Conservation (phyloP, 2,113 vertebrate genomes). For the Hydrochoerus hydrochaeris region DNA sequence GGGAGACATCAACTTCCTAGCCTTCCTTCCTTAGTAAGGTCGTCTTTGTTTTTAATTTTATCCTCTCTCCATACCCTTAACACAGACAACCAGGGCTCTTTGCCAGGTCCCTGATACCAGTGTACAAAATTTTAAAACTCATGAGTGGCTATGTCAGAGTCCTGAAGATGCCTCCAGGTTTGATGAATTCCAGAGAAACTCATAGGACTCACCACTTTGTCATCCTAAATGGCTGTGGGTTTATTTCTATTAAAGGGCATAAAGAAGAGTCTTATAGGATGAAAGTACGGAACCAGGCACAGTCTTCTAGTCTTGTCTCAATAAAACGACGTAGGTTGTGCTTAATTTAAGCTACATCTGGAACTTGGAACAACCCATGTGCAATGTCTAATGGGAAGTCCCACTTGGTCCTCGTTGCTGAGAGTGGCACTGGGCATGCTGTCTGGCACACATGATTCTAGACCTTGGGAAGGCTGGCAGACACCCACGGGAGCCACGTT, state of each 20-base stretch:
- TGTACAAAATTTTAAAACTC: not conserved
- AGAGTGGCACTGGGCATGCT: no score
- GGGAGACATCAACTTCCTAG: no score
- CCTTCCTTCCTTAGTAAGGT: no score
- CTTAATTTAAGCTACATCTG: not conserved
- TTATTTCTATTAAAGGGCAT: not conserved
- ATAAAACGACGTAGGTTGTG: not conserved
- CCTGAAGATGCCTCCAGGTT: not conserved
- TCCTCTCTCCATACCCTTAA: no score
- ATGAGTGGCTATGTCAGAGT: not conserved
- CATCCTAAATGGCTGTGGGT: not conserved
- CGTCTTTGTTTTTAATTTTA: no score
- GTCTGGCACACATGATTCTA: not conserved
- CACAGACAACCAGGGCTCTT: no score
- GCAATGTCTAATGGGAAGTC: not conserved
- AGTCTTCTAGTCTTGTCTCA: not conserved
- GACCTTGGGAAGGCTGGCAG: not conserved
- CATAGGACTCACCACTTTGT: not conserved
- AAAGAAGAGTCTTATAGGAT: not conserved
- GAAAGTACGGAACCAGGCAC: not conserved
- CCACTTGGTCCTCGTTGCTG: no score
- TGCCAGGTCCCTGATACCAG: no score
- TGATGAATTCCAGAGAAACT: not conserved
- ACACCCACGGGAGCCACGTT: not conserved
- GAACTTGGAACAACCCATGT: not conserved